A percentile compares a stretch with the other conserved stretches of the same genome.
Conservation (phyloP, 2,113 vertebrate species). For the Telmatochromis brichardi region DNA sequence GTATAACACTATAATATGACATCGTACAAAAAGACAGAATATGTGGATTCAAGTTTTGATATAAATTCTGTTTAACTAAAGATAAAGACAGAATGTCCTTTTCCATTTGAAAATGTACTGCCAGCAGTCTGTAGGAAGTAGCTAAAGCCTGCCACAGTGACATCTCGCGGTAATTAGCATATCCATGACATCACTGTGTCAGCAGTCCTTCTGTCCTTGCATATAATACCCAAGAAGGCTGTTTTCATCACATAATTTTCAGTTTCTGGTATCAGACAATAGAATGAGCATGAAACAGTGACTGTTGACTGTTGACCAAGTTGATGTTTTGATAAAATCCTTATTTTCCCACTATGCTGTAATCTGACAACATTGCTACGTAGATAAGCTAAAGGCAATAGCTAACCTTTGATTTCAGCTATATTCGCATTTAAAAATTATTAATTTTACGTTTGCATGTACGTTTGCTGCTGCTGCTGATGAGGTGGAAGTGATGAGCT, state of each 20-base stretch:
- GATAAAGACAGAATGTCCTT: background rate
- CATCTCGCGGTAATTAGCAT: background rate
- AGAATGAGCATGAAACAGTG: background rate
- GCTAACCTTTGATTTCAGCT: background rate
- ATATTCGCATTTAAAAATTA: background rate
- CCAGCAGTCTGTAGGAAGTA: background rate
- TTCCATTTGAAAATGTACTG: background rate
- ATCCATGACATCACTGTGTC: background rate
- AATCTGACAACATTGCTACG: background rate
- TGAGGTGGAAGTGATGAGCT: background rate
- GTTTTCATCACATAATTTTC: background rate
- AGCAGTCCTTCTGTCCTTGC: background rate
- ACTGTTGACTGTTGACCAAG: background rate
- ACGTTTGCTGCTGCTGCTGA: no score
- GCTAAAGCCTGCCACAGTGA: background rate
- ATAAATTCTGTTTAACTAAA: background rate
- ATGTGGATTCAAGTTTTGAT: background rate
- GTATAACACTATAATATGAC: background rate
- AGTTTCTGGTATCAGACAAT: background rate
- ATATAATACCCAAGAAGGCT: background rate
- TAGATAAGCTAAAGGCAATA: background rate
- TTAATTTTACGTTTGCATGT: background rate
- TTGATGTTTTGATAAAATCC: background rate
- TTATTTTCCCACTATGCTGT: background rate
- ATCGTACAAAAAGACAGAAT: background rate